Conservation (phyloP, 2,113 vertebrate genomes). For the Proteles cristata region DNA sequence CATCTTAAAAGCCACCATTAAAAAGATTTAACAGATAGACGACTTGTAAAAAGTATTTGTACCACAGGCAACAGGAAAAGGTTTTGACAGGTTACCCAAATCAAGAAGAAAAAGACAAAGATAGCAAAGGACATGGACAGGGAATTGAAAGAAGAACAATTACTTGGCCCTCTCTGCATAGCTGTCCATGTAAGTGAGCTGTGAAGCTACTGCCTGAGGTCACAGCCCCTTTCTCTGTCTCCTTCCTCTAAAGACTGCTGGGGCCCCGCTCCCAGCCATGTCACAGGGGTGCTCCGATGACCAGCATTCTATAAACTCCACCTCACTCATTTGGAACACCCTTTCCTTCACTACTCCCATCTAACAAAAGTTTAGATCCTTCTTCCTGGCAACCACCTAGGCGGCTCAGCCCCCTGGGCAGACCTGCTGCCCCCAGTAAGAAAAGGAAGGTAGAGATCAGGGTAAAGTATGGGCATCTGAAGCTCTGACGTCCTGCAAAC, state of each 20-base stretch:
- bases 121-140: not conserved
- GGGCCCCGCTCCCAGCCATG: not conserved
- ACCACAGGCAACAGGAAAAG: not conserved
- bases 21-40: constrained; percentile 46
- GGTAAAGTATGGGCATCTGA: not conserved
- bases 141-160: not conserved
- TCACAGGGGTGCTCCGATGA: not conserved
- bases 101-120: not conserved
- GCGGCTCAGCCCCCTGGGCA: not conserved
- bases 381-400: not conserved
- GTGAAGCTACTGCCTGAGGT: not conserved
- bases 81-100: not conserved
- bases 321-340: not conserved
- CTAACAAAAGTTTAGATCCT: not conserved
- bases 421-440: not conserved
- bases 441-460: not conserved
- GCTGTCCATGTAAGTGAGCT: not conserved
- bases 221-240: not conserved
- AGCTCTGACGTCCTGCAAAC: not conserved
- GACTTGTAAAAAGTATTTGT: constrained; percentile 19
- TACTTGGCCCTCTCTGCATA: not conserved
- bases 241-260: not conserved
- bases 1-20: constrained; percentile 54
- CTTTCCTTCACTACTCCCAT: not conserved
- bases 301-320: not conserved